Evolutionary conservation across 2,797 vertebrate species (phyloP), one percentile per base, ranked within the genome.

Genomic region (Macroramphosus scolopax): DNA sequence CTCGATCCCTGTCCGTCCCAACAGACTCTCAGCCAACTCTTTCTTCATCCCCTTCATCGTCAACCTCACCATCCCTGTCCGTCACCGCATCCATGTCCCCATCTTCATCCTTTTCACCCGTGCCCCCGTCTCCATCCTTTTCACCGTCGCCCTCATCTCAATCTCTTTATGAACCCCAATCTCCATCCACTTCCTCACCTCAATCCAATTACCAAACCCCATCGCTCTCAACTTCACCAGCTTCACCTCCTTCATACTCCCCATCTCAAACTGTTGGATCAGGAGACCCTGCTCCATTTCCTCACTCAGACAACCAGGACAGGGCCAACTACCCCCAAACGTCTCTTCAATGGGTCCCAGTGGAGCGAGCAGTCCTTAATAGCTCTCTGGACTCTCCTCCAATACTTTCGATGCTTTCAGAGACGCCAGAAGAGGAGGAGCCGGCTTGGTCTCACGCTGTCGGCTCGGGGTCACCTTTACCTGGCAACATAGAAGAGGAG

Each of bases 371-470:
- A 5, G 53, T 29, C 33, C 26, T 58, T 11, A 87, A 79, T 49
- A 29, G 26, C 50, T 74, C 84, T 60, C 35, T 58, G 72, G 68
- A 77, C 60, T 60, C 62, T 53, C 61, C 69, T 36, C 47, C 67
- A 18, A 51, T 75, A 30, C 58, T 71, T 29, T 40, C 60, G 0
- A 51, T 75, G 28, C 58, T 71, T 29, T 40, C 60, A 0, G 70
- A 36, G 45, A 17, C 51, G 24, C 25, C 45, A 6, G 76, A 80
- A 15, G 77, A 86, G 31, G 83, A 86, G 46, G 85, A 86, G 42
- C 58, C 75, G 0, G 31, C 65, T 7, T 87, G 87, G 87, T 84
- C 84, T 45, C 84, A 82, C n/a, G 18, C 82, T 16, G 74, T 88
- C 40, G 85, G 87, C 33, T 88, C 85, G 0, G 85, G 85, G 41